Evolutionary conservation across 2,888 invertebrate species (phyloP), one percentile per base, ranked within the genome.

Genomic region (Kuschelorhynchus macadamiae): DNA sequence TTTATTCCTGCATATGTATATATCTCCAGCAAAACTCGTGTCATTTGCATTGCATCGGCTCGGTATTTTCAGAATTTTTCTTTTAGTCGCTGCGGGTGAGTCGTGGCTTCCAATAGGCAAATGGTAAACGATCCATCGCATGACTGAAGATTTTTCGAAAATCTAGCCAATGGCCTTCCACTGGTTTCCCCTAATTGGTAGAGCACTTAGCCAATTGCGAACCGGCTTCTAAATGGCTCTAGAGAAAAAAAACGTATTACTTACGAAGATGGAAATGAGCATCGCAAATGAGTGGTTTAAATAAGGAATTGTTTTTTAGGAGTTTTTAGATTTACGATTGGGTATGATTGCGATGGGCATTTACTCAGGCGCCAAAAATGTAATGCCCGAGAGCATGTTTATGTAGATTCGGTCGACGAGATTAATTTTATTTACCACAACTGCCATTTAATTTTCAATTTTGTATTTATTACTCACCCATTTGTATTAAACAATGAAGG

Each of bases 71-170:
- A 11, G 36, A 7, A 36, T 55, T 55, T 55, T 55, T 55, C 42
- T 21, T 2, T 9, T n/a, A 5, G 53, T 21, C 20, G 41, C 59
- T 44, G 47, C 66, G 32, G 56, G 56, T 39, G 41, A 64, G 41
- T 60, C 60, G 66, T 60, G 66, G 17, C 47, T 46, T 47, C 59
- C 59, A 59, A 47, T 47, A 36, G 59, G 59, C 57, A 57, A 57
- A 55, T 56, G 57, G 52, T 59, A 65, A 59, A 49, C 18, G 41
- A 25, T 32, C 25, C 36, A 30, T 61, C 42, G 65, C 57, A 57
- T 65, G 57, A 65, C 56, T 21, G 20, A 39, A 46, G 57, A 65
- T 65, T 65, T 66, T 60, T 66, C 53, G 39, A 46, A 63, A 50
- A 59, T 30, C 50, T 52, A 32, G 33, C 66, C 66, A 66, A 66